phyloP scores from a whole-genome alignment of 2,113 vertebrate genomes.

The Paralichthys olivaceus region DNA sequence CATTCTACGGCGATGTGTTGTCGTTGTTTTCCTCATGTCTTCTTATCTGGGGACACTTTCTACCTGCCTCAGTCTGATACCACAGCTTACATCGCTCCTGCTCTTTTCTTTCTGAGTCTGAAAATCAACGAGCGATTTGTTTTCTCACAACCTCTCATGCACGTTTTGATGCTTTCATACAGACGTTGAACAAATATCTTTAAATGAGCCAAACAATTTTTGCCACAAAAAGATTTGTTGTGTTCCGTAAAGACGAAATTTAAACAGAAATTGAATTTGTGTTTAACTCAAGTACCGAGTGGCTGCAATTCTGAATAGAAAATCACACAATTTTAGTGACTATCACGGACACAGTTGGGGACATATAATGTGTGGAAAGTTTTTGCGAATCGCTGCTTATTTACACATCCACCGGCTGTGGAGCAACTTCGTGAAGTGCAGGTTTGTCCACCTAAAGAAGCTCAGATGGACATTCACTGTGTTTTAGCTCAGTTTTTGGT shows the following conservation, averaged over 20 bases:
- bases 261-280: too few relatives aligned
- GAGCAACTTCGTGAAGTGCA: background rate
- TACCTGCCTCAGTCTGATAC: constrained; percentile 15
- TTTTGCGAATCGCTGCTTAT: too few relatives aligned
- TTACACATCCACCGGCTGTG: background rate
- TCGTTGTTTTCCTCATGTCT: constrained; percentile 18
- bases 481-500: background rate
- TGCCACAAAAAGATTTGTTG: background rate
- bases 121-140: background rate
- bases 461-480: too few relatives aligned
- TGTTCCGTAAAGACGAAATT: too few relatives aligned
- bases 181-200: background rate
- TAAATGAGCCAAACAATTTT: background rate
- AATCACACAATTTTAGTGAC: too few relatives aligned
- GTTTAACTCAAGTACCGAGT: too few relatives aligned
- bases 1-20: background rate
- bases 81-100: constrained; percentile 19
- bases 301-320: too few relatives aligned
- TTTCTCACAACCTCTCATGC: background rate
- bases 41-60: constrained; percentile 20
- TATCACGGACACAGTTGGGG: too few relatives aligned
- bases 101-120: background rate
- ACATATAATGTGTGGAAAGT: too few relatives aligned
- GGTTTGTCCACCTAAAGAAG: too few relatives aligned
- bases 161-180: constrained; percentile 11